Base-by-base conservation (phyloP, 2,888 invertebrate species). In the Chesias legatella region DNA sequence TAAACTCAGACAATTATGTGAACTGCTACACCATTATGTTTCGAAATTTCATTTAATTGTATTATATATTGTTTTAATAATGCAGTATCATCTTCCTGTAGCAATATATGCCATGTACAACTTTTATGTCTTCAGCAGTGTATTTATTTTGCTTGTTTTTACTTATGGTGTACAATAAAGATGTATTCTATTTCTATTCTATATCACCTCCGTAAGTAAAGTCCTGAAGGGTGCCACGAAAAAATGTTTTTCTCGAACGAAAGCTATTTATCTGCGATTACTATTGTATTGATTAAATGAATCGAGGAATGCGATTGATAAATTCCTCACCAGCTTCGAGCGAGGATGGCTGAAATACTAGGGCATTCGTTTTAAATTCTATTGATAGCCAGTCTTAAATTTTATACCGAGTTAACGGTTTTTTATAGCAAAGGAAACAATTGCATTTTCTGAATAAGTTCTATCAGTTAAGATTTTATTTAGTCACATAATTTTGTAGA, bases 181-280 rank as follows among this genome's bases (percentile, higher is more conserved):
- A n/a, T n/a, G n/a, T n/a, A n/a, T n/a, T n/a, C n/a, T n/a, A n/a
- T n/a, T n/a, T n/a, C n/a, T n/a, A n/a, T n/a, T 17, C 13, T 17
- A 17, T 5, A 17, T 17, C 13, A 17, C 5, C 13, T 17, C 13
- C 5, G 13, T 17, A 5, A 17, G 5, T 3, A 17, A 17, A 3
- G 55, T 63, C 60, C 61, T 60, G 56, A 71, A 68, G 63, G 68
- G 65, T 56, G 51, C 56, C 58, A 56, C 61, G 67, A 63, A 79
- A 78, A 81, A 80, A 75, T 77, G 74, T 76, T 79, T 73, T 66
- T 58, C 64, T 63, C 64, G 63, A 71, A 69, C 61, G 65, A 63
- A 66, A 60, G 68, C 72, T 71, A 70, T 73, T 76, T 75, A 68
- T 69, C 65, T 72, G 63, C 72, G 73, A 78, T 81, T 77, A 75